Base-by-base conservation (phyloP, 2,113 vertebrate genomes). In the Nannospalax galili region DNA sequence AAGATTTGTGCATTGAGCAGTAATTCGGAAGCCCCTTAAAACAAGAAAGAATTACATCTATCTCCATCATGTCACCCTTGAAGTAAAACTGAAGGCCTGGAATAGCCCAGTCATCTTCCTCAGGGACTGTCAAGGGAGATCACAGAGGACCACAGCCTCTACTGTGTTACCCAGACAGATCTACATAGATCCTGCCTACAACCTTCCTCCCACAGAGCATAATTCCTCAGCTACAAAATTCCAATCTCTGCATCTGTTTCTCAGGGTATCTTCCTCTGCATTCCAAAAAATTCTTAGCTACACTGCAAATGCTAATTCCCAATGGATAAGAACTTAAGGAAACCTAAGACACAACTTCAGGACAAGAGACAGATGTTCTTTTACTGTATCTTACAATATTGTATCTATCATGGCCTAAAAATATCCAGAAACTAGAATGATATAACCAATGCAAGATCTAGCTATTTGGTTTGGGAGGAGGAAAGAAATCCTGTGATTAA, bases 401-500 rank as follows among this genome's bases (percentile, higher is more conserved):
- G 17, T 80, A 85, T 75, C 81, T 81, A 45, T 70, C 86, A 73
- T 70, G 73, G 48, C 45, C 92, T 79, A 60, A 93, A 92, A 90
- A 81, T 48, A 94, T 69, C 79, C 90, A 95, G 73, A 90, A 91
- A 67, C 75, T 80, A 96, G 45, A 37, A 73, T 22, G 79, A 73
- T 94, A 90, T 67, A 91, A 97, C 77, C 81, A 92, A 95, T 74
- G 79, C 45, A 97, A 89, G 81, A 92, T 45, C n/a, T 45, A 84
- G 77, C 89, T 86, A 88, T 56, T 77, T 84, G 40, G n/a, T 87
- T 77, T 94, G 24, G 81, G 65, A 5, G 16, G 32, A 82, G 78
- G 94, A 81, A 42, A 65, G 40, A 60, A 40, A 67, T 40, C 1
- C 28, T 72, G 88, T 90, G 58, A 91, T 48, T 86, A 22, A 77